Conservation (phyloP, 2,113 vertebrate species). For the Cygnus atratus region DNA sequence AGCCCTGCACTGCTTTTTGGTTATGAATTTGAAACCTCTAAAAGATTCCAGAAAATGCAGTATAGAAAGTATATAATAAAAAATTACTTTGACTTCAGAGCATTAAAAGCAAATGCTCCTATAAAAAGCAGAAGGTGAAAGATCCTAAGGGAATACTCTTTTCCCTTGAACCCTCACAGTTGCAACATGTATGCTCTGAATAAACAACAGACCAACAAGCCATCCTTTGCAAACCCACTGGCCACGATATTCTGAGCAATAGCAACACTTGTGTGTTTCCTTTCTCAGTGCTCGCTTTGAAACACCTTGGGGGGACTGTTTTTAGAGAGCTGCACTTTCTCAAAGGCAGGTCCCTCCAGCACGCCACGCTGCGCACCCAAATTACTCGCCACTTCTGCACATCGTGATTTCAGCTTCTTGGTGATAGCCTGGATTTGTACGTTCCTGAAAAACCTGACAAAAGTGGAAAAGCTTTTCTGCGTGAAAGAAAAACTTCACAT, state of each 20-base stretch:
- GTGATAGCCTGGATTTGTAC: neutral
- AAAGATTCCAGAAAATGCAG: neutral
- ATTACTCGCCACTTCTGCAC: neutral
- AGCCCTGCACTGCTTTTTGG: neutral
- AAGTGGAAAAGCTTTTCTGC: neutral
- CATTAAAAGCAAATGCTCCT: neutral
- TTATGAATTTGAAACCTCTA: slow-evolving; percentile 11
- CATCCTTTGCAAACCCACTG: neutral
- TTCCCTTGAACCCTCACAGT: neutral
- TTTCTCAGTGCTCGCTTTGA: neutral
- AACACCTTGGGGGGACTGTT: neutral
- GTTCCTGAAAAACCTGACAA: neutral
- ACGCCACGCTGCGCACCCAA: neutral
- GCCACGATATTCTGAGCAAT: neutral
- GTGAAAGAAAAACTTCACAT: neutral
- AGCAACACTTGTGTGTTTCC: neutral
- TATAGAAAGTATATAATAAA: neutral
- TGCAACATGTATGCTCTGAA: neutral
- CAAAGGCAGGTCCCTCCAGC: neutral
- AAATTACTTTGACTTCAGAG: neutral
- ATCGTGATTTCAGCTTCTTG: accelerated
- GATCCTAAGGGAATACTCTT: neutral
- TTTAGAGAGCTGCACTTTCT: slow-evolving; percentile 1
- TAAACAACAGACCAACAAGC: neutral
- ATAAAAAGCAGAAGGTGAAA: slow-evolving; percentile 11